A percentile compares a stretch with the other conserved stretches of the same genome.
phyloP scores from a whole-genome alignment of 1,140 invertebrate species.

The Pseudomyrmex gracilis region DNA sequence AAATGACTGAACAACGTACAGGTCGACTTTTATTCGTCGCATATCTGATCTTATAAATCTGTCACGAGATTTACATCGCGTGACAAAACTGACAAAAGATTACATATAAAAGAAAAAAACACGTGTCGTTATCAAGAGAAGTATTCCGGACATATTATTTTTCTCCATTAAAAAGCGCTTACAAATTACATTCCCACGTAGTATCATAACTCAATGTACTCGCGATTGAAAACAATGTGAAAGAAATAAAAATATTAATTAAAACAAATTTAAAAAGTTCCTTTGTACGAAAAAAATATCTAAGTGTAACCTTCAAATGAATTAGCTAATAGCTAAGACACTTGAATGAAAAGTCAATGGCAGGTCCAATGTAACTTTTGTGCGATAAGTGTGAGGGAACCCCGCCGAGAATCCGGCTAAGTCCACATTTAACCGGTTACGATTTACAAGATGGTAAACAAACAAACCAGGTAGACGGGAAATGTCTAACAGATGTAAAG shows the following conservation, averaged over 20 bases:
- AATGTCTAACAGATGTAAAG: constrained; percentile 23
- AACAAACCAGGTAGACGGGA: constrained; percentile 49
- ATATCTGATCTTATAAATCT: constrained; percentile 27
- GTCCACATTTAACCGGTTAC: constrained; percentile 71
- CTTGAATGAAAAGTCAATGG: not conserved
- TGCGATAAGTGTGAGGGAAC: constrained; percentile 26
- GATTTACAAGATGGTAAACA: constrained; percentile 57
- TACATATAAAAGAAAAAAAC: not conserved
- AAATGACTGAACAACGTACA: not conserved
- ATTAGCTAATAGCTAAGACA: not conserved
- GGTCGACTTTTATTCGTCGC: not conserved
- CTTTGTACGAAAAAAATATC: not conserved
- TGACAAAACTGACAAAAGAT: constrained; percentile 21
- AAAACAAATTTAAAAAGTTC: not conserved
- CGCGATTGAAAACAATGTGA: no score
- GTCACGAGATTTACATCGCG: constrained; percentile 26
- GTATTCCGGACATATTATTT: not conserved
- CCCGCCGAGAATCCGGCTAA: constrained; percentile 15
- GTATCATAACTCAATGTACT: no score
- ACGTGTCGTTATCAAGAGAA: not conserved
- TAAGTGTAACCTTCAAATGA: no score
- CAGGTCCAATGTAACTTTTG: constrained; percentile 11
- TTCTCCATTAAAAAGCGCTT: constrained; percentile 3
- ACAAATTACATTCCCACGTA: not conserved
- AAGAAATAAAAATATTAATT: no score